Base-by-base conservation (phyloP, 2,797 vertebrate species). In the Merluccius polli region DNA sequence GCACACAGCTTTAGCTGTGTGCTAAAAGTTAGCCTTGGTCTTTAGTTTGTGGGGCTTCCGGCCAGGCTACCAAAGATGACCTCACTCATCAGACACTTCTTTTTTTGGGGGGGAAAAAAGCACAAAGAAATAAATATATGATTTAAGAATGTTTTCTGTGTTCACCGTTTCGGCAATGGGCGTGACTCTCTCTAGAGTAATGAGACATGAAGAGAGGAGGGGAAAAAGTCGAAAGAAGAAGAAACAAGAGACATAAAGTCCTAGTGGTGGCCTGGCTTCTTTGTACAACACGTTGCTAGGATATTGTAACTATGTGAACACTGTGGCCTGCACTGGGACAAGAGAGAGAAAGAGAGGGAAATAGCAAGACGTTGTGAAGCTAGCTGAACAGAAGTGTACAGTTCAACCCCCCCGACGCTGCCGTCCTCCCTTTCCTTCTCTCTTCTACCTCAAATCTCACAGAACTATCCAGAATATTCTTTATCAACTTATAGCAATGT, bases 281-380 rank as follows among this genome's bases (percentile, higher is more conserved):
- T 92, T 93, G 92, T 92, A 63, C 65, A 24, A 24, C 78, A 72
- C 44, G 92, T 94, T 91, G 90, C 93, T 89, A 88, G 82, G 92
- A 86, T 81, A 93, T 81, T 0, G 70, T 27, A 83, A 75, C 87
- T 87, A 88, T 93, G 90, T 82, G 84, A 83, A 83, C 79, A 78
- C 79, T 79, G 77, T 31, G 63, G 76, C 78, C 80, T 78, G 73
- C 78, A 77, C 68, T 44, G 68, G 78, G 75, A 69, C n/a, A 72
- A 81, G 84, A 86, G 84, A 84, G 24, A 24, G 35, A 52, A 36
- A 35, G 63, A 78, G 83, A 86, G 81, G 59, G 77, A 73, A 18
- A 21, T 35, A 71, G 76, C 84, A 83, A 77, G 75, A 59, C n/a
- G 16, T n/a, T n/a, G 18, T 24, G 52, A 10, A n/a, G 44, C 44